Conservation (phyloP, 2,797 vertebrate genomes). For the Falco biarmicus region DNA sequence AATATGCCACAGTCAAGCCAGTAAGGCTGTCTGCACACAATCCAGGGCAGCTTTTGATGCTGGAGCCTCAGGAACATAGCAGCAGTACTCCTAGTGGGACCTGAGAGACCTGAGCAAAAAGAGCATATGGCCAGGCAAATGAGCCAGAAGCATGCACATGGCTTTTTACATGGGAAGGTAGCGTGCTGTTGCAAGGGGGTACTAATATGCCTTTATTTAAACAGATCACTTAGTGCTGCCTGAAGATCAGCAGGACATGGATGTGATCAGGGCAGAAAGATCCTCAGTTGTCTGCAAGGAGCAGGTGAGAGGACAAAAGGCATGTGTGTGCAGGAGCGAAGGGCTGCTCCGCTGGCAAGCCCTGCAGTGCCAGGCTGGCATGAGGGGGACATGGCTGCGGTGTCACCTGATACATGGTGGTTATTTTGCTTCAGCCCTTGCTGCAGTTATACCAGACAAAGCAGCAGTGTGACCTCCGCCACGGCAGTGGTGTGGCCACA, state of each 20-base stretch:
- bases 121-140: rapidly evolving
- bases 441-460: too few relatives aligned
- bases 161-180: rapidly evolving
- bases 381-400: rapidly evolving
- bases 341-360: background rate
- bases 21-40: rapidly evolving
- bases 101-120: background rate
- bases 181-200: background rate
- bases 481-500: too few relatives aligned
- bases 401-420: rapidly evolving
- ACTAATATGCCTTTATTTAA: background rate
- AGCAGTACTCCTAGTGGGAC: background rate
- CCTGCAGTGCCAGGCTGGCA: background rate
- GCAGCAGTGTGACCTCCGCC: background rate
- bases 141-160: rapidly evolving
- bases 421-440: too few relatives aligned
- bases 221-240: rapidly evolving
- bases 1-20: background rate
- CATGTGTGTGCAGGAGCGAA: rapidly evolving
- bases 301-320: background rate
- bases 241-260: background rate
- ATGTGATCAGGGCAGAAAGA: background rate
- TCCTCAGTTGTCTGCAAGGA: background rate
- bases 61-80: background rate
- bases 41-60: background rate